These are phyloP conservation scores for Oncorhynchus nerka DNA, from an alignment of 2,113 vertebrate species.

Conservation along the genomic window DNA sequence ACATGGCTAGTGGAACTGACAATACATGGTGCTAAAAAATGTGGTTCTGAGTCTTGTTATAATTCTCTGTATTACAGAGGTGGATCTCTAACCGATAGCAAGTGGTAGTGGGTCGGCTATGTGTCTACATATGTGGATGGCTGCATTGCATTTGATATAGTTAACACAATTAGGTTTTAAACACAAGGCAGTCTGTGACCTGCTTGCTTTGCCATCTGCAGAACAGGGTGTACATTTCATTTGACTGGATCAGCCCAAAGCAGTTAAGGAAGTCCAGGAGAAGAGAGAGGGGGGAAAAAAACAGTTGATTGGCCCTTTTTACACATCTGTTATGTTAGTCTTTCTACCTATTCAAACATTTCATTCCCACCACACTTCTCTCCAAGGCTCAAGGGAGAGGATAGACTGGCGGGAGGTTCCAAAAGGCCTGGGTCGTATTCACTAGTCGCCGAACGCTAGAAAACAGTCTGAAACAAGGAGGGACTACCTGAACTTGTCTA, in stretches of 20 bases:
- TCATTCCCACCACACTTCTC: background rate
- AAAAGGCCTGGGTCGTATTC: no score
- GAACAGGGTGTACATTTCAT: background rate
- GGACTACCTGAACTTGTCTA: no score
- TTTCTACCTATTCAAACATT: background rate
- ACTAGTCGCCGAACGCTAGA: no score
- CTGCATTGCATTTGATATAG: background rate
- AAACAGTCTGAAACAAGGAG: no score
- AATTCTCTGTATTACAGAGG: background rate
- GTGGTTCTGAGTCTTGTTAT: background rate
- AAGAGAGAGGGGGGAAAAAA: background rate
- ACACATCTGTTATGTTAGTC: background rate
- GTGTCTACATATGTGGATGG: background rate
- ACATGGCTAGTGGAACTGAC: background rate
- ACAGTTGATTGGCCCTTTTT: slow-evolving; percentile 22
- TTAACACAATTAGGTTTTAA: background rate
- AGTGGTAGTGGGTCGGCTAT: no score
- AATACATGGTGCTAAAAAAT: no score
- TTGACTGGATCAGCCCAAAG: background rate
- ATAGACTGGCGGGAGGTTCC: background rate
- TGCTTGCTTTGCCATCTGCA: background rate
- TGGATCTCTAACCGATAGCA: no score
- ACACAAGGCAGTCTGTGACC: background rate
- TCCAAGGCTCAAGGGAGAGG: background rate
- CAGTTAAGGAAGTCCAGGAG: background rate